These are phyloP conservation scores for Pandion haliaetus DNA, from an alignment of 2,113 vertebrate genomes.

Conservation along the genomic window DNA sequence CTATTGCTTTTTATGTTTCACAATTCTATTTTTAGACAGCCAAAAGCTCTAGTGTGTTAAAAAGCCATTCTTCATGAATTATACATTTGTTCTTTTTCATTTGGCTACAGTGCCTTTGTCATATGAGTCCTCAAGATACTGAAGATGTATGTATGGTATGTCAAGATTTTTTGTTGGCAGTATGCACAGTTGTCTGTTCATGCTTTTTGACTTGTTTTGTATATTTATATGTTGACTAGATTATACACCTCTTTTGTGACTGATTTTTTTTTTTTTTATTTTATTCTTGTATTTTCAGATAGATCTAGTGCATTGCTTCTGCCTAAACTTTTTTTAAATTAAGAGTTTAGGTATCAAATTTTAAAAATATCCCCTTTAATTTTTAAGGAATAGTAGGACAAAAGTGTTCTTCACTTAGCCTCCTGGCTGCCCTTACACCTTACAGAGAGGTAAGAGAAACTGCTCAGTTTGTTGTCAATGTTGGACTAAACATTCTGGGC, in stretches of 20 bases:
- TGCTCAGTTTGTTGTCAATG: background rate
- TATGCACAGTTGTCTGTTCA: background rate
- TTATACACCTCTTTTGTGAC: background rate
- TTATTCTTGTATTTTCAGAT: background rate
- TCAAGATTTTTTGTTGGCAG: constrained; percentile 22
- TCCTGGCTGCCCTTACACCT: background rate
- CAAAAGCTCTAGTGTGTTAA: constrained; percentile 63
- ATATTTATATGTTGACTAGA: constrained; percentile 11
- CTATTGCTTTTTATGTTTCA: constrained; percentile 39
- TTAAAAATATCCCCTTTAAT: background rate
- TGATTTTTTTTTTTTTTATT: background rate
- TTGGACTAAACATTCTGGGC: background rate
- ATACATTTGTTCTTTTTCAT: constrained; percentile 68
- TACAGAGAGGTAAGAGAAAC: background rate
- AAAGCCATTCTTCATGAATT: constrained; percentile 71
- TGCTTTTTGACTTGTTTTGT: constrained; percentile 17
- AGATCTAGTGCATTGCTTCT: background rate
- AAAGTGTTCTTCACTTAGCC: background rate
- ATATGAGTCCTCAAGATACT: constrained; percentile 52
- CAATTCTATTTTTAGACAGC: constrained; percentile 66
- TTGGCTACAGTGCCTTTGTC: constrained; percentile 63
- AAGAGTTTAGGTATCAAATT: background rate
- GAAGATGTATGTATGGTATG: constrained; percentile 15
- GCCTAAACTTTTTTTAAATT: background rate
- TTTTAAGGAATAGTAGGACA: background rate